These are phyloP conservation scores for Anoplius nigerrimus DNA, from an alignment of 2,888 invertebrate species.

Conservation along the genomic window DNA sequence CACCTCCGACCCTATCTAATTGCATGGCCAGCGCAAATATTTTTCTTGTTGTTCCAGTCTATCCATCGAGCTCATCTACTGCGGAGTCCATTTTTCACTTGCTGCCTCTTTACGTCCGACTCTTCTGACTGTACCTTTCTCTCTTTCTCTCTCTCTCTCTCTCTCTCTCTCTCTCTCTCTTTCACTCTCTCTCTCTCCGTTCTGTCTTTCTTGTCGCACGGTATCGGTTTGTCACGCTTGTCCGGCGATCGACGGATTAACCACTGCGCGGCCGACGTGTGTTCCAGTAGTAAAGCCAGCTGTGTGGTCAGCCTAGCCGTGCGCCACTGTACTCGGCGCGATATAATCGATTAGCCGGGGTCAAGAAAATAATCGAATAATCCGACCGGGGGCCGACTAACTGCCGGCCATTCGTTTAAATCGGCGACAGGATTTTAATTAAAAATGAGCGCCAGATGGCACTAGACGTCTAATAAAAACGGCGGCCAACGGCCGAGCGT, in stretches of 20 bases:
- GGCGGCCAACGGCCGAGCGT: too few relatives aligned
- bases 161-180: conserved; percentile 3
- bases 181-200: neutral
- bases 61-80: neutral
- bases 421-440: too few relatives aligned
- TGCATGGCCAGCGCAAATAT: neutral
- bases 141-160: neutral
- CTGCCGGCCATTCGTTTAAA: neutral
- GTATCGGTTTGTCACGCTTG: conserved; percentile 55
- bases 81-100: neutral
- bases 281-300: conserved; percentile 25
- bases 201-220: conserved; percentile 11
- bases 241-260: conserved; percentile 58
- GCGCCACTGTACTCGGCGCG: neutral
- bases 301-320: conserved; percentile 28
- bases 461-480: too few relatives aligned
- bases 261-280: conserved; percentile 24
- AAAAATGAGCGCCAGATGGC: too few relatives aligned
- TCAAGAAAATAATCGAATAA: conserved; percentile 3
- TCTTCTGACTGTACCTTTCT: neutral
- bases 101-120: neutral
- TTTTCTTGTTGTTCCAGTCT: neutral
- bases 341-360: conserved; percentile 7
- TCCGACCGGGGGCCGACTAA: neutral
- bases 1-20: too few relatives aligned